Conservation (phyloP, 2,888 invertebrate genomes). For the Andrena camellia region DNA sequence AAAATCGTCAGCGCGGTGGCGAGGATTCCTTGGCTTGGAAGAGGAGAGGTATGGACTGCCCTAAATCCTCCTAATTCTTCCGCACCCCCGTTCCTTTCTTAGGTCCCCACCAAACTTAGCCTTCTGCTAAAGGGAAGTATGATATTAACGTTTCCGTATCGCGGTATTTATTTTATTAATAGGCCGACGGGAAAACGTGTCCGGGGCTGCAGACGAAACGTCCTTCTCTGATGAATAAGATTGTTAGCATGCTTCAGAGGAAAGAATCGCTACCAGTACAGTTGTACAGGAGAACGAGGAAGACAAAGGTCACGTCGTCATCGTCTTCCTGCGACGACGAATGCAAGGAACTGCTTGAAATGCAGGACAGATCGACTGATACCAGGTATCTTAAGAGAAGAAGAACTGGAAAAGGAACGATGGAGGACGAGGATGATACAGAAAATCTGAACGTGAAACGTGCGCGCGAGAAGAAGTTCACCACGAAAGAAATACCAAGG, state of each 20-base stretch:
- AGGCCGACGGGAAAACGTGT: slow-evolving; percentile 30
- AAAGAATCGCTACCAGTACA: slow-evolving; percentile 38
- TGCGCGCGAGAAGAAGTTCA: slow-evolving; percentile 60
- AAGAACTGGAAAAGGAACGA: background rate
- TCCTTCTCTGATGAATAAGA: slow-evolving; percentile 70
- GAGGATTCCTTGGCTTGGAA: slow-evolving; percentile 74
- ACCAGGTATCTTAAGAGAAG: background rate
- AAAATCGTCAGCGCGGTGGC: slow-evolving; percentile 72
- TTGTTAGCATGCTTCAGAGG: slow-evolving; percentile 66
- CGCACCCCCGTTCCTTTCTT: background rate
- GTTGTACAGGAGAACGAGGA: slow-evolving; percentile 44
- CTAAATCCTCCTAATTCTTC: slow-evolving; percentile 11
- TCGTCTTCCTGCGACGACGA: slow-evolving; percentile 53
- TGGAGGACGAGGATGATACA: slow-evolving; percentile 50
- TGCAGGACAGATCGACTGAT: slow-evolving; percentile 1
- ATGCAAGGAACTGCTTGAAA: slow-evolving; percentile 32
- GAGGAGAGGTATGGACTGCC: slow-evolving; percentile 50
- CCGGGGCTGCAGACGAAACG: slow-evolving; percentile 46
- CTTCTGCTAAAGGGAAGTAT: background rate
- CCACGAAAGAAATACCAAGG: slow-evolving; percentile 66
- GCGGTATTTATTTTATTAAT: background rate
- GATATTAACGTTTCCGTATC: background rate
- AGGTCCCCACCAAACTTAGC: background rate
- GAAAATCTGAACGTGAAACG: slow-evolving; percentile 31
- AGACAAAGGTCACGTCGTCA: slow-evolving; percentile 53